phyloP scores from a whole-genome alignment of 2,113 vertebrate genomes.

The Suricata suricatta region DNA sequence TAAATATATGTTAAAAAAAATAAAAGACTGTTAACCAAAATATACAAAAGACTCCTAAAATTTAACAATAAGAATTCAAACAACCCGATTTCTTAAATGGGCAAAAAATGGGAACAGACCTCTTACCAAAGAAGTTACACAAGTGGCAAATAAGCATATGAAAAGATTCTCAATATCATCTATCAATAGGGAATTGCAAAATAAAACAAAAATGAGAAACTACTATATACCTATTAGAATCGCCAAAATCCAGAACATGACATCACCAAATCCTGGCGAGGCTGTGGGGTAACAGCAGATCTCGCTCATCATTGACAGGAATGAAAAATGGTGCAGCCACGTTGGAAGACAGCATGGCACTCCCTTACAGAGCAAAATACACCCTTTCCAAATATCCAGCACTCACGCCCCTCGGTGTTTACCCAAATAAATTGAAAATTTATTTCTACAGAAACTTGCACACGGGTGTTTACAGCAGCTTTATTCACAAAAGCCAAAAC shows the following conservation, averaged over 20 bases:
- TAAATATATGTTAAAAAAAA: too few species aligned
- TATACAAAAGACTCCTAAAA: conserved; percentile 45
- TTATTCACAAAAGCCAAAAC: not conserved
- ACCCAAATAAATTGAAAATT: conserved; percentile 26
- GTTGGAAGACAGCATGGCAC: not conserved
- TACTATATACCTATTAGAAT: not conserved
- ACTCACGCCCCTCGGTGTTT: not conserved
- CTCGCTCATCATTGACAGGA: not conserved
- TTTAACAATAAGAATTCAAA: not conserved
- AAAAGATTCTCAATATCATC: not conserved
- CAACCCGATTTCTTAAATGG: not conserved
- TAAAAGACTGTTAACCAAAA: not conserved
- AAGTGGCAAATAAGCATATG: not conserved
- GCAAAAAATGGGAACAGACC: not conserved
- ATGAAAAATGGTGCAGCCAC: not conserved
- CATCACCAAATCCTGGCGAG: not conserved
- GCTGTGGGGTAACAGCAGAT: not conserved
- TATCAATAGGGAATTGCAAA: not conserved
- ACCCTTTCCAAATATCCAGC: not conserved
- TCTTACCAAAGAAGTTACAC: not conserved
- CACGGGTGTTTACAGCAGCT: not conserved
- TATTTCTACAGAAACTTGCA: not conserved
- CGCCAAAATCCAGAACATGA: not conserved
- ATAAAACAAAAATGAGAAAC: not conserved
- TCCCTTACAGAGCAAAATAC: conserved; percentile 17